These are phyloP conservation scores for Atrichornis clamosus DNA, from an alignment of 2,113 vertebrate species.

Conservation along the genomic window DNA sequence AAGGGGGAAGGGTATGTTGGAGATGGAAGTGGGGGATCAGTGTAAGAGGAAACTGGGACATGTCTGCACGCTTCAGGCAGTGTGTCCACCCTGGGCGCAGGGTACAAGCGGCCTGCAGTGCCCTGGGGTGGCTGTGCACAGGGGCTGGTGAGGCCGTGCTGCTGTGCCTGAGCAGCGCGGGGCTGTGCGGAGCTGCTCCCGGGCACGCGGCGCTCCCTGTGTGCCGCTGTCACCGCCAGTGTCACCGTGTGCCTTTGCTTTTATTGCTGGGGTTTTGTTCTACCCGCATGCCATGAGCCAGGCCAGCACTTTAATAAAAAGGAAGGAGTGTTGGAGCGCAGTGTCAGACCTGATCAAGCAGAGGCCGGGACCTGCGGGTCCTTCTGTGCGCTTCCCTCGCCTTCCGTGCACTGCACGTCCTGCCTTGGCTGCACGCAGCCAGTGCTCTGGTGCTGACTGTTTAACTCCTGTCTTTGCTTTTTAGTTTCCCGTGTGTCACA, in stretches of 20 bases:
- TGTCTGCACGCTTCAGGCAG: accelerated
- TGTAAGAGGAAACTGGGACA: not conserved
- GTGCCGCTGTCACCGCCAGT: accelerated
- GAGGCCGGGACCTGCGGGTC: accelerated
- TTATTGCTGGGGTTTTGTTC: not conserved
- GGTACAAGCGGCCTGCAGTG: too few species aligned
- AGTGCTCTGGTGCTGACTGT: not conserved
- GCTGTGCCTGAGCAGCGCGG: not conserved
- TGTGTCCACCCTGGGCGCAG: not conserved
- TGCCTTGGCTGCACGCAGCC: accelerated
- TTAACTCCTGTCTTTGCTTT: not conserved
- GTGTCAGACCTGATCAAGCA: not conserved
- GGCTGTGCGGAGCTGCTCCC: not conserved
- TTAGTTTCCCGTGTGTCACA: not conserved
- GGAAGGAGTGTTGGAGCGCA: accelerated
- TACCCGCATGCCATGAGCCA: accelerated
- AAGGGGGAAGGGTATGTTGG: accelerated
- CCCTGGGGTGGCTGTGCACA: accelerated
- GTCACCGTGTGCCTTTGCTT: not conserved
- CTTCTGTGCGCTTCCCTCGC: accelerated
- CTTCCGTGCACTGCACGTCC: not conserved
- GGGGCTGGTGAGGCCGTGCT: accelerated
- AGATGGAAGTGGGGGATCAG: not conserved
- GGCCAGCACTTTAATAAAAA: not conserved
- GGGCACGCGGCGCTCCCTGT: accelerated